phyloP scores from a whole-genome alignment of 2,113 vertebrate species.

The Rynchops niger region DNA sequence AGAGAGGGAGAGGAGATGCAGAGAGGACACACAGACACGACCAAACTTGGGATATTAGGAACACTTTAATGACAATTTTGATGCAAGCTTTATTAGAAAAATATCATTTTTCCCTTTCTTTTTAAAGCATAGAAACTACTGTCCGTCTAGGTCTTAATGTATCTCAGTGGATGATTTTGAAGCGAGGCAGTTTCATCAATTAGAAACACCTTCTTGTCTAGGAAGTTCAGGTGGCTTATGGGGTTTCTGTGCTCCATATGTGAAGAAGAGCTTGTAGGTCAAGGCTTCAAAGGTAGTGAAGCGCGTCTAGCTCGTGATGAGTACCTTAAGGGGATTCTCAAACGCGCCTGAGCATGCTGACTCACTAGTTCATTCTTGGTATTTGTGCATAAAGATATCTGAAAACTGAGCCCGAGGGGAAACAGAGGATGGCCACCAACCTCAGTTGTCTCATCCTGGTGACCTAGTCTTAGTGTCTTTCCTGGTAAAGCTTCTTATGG shows the following conservation, averaged over 20 bases:
- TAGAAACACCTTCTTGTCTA: background rate
- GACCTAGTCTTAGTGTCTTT: background rate
- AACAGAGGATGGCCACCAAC: background rate
- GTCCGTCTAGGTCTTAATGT: background rate
- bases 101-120: rapidly evolving
- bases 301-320: background rate
- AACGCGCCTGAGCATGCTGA: background rate
- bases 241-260: background rate
- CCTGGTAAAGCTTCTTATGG: background rate
- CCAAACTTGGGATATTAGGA: background rate
- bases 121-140: background rate
- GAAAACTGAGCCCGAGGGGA: background rate
- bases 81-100: background rate
- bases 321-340: background rate
- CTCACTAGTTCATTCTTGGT: background rate
- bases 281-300: background rate
- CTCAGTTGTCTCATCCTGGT: background rate
- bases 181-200: background rate
- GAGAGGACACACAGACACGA: background rate
- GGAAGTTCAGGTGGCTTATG: background rate
- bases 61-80: background rate
- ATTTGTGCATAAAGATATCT: background rate
- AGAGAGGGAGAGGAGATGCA: background rate
- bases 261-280: background rate
- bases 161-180: background rate